These are phyloP conservation scores for Doryteuthis pealeii DNA, from an alignment of 1,140 invertebrate species.

Conservation along the genomic window DNA sequence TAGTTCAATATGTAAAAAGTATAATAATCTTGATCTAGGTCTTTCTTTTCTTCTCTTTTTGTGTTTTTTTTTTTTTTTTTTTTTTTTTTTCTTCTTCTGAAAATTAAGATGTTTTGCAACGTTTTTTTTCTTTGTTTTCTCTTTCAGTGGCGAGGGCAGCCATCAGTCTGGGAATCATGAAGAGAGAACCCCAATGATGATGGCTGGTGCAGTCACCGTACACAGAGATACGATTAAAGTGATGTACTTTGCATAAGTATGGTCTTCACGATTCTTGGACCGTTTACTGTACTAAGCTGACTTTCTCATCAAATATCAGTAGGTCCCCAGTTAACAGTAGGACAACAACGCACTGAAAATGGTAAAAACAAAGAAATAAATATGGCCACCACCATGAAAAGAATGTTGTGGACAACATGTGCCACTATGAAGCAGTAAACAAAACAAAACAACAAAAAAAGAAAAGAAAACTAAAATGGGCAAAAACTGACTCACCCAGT, in stretches of 20 bases:
- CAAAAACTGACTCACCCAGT: too few relatives aligned
- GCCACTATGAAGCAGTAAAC: background rate
- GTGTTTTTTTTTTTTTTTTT: too few relatives aligned
- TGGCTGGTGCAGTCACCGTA: slow-evolving; percentile 98
- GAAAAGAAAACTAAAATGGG: too few relatives aligned
- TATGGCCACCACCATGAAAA: background rate
- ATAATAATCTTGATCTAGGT: too few relatives aligned
- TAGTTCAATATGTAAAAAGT: too few relatives aligned
- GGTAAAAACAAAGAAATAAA: background rate
- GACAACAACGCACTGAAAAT: background rate
- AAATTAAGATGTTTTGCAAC: too few relatives aligned
- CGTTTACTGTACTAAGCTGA: background rate
- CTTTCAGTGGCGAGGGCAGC: slow-evolving; percentile 86
- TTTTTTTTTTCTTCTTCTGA: too few relatives aligned
- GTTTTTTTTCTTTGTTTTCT: too few relatives aligned
- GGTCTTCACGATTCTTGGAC: background rate
- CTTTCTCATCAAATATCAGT: background rate
- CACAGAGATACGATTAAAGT: slow-evolving; percentile 98
- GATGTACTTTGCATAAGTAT: slow-evolving; percentile 93
- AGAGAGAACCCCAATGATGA: slow-evolving; percentile 93
- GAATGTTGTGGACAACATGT: background rate
- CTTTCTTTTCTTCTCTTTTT: too few relatives aligned
- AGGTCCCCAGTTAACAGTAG: background rate
- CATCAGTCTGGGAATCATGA: slow-evolving; percentile 97
- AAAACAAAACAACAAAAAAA: background rate